phyloP scores from a whole-genome alignment of 2,113 vertebrate genomes.

The Larimichthys crocea region DNA sequence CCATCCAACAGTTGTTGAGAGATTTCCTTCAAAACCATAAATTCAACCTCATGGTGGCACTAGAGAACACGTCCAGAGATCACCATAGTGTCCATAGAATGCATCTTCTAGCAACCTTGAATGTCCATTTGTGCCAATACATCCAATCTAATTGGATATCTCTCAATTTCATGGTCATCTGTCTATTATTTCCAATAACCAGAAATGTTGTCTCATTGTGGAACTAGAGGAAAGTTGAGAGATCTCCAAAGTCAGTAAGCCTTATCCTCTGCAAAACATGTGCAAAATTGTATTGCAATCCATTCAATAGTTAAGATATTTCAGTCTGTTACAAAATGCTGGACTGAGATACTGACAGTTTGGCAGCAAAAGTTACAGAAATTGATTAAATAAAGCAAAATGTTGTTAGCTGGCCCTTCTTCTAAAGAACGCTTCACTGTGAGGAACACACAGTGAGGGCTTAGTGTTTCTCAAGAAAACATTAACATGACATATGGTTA shows the following conservation, averaged over 20 bases:
- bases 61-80: not conserved
- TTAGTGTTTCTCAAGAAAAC: not conserved
- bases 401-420: not conserved
- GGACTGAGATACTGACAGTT: not conserved
- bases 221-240: not conserved
- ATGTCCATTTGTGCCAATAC: not conserved
- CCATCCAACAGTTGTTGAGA: not conserved
- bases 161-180: not conserved
- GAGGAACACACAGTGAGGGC: not conserved
- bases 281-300: not conserved
- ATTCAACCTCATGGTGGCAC: not conserved
- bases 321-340: not conserved
- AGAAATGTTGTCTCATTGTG: not conserved
- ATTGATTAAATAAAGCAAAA: not conserved
- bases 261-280: not conserved
- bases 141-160: not conserved
- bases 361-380: not conserved
- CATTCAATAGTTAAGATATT: not conserved
- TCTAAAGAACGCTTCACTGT: not conserved
- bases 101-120: not conserved
- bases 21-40: not conserved
- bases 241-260: not conserved
- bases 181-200: no score
- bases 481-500: not conserved
- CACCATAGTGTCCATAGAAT: not conserved